These are phyloP conservation scores for Schizothorax lantsangensis DNA, from an alignment of 2,797 vertebrate genomes.

Conservation along the genomic window DNA sequence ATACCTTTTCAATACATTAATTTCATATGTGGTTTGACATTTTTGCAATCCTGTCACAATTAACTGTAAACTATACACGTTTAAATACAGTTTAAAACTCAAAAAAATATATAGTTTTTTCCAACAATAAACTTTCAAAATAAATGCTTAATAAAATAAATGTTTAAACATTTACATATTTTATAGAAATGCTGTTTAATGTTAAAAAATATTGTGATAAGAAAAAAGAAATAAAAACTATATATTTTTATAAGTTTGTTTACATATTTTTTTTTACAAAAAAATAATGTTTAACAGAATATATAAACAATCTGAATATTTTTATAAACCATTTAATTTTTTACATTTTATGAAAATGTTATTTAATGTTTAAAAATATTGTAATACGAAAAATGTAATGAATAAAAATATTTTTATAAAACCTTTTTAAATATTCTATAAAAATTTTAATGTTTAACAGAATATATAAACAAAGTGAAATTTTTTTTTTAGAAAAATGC, in stretches of 20 bases:
- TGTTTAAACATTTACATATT: background rate
- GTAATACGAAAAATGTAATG: background rate
- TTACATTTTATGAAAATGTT: background rate
- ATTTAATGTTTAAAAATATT: background rate
- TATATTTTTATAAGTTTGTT: no score
- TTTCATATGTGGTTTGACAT: background rate
- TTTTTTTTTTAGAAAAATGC: no score
- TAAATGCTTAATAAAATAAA: background rate
- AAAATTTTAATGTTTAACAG: background rate
- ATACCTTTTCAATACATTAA: background rate
- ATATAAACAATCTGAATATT: background rate
- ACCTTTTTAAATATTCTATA: background rate
- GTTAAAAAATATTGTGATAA: background rate
- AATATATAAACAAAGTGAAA: background rate
- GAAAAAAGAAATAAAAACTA: no score
- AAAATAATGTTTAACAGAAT: background rate
- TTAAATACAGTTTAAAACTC: background rate
- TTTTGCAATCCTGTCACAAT: background rate
- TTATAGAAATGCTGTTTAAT: background rate
- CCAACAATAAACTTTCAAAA: background rate
- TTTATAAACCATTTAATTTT: background rate
- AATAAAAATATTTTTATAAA: background rate
- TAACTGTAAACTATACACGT: background rate
- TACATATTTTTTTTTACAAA: no score
- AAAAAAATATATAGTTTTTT: no score